Percentiles rank a stretch among this genome's conserved stretches.
These are phyloP conservation scores for Microtus obscurus DNA, from an alignment of 2,797 vertebrate species.

Conservation along the genomic window DNA sequence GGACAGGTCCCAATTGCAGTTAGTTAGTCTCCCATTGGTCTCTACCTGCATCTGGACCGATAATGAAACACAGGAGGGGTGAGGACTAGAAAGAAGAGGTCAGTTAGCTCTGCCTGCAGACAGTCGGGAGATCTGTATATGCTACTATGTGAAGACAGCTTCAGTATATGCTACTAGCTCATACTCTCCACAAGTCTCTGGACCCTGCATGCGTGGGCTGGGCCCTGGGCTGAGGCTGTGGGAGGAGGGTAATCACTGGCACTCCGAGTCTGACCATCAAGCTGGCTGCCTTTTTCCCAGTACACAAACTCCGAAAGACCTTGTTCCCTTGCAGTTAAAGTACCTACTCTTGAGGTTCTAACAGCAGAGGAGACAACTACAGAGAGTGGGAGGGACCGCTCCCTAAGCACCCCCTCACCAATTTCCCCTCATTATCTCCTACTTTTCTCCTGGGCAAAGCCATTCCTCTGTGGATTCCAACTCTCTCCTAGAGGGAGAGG, in stretches of 20 bases:
- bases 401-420: not conserved
- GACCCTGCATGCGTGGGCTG: not conserved
- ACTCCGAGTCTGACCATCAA: not conserved
- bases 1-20: not conserved
- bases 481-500: conserved; percentile 18
- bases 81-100: conserved; percentile 10
- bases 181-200: not conserved
- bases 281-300: not conserved
- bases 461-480: conserved; percentile 35
- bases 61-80: not conserved
- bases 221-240: not conserved
- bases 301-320: not conserved
- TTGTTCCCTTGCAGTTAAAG: not conserved
- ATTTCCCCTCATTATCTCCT: not conserved
- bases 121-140: not conserved
- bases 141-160: not conserved
- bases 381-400: not conserved
- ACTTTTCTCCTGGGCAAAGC: not conserved
- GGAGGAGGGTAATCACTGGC: not conserved
- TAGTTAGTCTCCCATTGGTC: conserved; percentile 44
- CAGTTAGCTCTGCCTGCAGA: conserved; percentile 1
- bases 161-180: not conserved
- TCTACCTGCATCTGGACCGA: conserved; percentile 29
- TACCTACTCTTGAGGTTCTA: not conserved
- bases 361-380: not conserved